A percentile compares a stretch with the other conserved stretches of the same genome.
Evolutionary conservation across 2,888 invertebrate genomes (phyloP).

Genomic region (Trissolcus japonicus): DNA sequence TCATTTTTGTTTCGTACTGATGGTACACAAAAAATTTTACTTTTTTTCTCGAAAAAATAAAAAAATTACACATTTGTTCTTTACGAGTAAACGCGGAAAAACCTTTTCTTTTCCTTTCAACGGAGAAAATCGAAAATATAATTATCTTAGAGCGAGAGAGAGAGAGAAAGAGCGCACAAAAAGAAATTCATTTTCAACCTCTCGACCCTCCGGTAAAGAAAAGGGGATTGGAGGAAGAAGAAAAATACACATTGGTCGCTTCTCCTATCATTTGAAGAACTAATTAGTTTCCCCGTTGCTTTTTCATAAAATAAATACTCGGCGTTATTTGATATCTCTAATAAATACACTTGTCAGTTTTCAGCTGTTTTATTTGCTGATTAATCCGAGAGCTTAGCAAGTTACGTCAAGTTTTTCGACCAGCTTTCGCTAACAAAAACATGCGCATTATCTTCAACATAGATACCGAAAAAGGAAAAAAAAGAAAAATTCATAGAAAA

Average conservation of each 20-base stretch:
- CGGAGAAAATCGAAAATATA: conserved; percentile 52
- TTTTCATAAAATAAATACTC: conserved; percentile 41
- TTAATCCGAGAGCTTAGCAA: conserved; percentile 4
- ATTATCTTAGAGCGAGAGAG: conserved; percentile 39
- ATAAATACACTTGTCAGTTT: conserved; percentile 39
- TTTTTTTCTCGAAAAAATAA: not conserved
- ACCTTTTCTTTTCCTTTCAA: conserved; percentile 44
- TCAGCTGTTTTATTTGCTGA: conserved; percentile 16
- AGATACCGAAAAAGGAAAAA: no score
- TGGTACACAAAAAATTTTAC: conserved; percentile 29
- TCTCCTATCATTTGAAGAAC: conserved; percentile 40
- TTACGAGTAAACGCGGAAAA: conserved; percentile 26
- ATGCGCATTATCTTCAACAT: no score
- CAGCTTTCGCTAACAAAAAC: no score
- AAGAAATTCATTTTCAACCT: conserved; percentile 54
- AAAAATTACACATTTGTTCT: conserved; percentile 34
- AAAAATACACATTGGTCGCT: conserved; percentile 48
- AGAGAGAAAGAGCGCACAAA: conserved; percentile 22
- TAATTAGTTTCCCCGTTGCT: conserved; percentile 41
- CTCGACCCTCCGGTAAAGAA: conserved; percentile 37
- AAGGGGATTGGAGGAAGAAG: conserved; percentile 47
- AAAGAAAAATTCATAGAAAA: no score
- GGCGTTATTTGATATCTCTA: conserved; percentile 38
- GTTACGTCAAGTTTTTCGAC: not conserved
- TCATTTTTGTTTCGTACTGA: conserved; percentile 10